Conservation (phyloP, 2,888 invertebrate species). For the Aproaerema taeniolella region DNA sequence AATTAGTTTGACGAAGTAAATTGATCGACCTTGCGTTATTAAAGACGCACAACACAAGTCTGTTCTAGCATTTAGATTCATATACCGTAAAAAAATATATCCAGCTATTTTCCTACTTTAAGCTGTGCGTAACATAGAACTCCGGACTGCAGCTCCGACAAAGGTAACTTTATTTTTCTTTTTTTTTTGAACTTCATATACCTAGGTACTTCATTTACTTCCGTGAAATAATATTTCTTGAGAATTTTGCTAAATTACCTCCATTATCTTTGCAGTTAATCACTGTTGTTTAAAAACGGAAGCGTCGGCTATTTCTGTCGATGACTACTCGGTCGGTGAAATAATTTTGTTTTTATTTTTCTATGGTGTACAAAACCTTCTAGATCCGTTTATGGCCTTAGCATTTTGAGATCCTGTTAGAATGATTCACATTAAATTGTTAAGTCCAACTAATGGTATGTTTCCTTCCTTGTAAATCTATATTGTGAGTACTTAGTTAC, state of each 20-base stretch:
- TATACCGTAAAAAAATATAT: slow-evolving; percentile 7
- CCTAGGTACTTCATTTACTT: no score
- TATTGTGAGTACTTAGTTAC: no score
- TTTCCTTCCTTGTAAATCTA: slow-evolving; percentile 3
- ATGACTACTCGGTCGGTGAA: no score
- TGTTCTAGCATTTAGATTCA: slow-evolving; percentile 1
- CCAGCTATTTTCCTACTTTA: slow-evolving; percentile 3
- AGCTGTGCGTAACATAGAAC: not conserved
- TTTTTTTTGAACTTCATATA: no score
- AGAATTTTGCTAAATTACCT: no score
- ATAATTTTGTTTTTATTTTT: slow-evolving; percentile 3
- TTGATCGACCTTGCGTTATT: slow-evolving; percentile 17
- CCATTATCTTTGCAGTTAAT: no score
- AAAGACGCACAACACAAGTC: slow-evolving; percentile 14
- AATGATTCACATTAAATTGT: not conserved
- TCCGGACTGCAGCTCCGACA: not conserved
- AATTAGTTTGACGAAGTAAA: slow-evolving; percentile 12
- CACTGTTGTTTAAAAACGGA: no score
- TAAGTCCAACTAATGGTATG: slow-evolving; percentile 1
- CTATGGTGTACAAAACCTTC: slow-evolving; percentile 5
- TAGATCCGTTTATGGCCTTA: slow-evolving; percentile 4
- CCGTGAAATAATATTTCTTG: no score
- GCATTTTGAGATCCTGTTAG: slow-evolving; percentile 8
- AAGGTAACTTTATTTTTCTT: not conserved
- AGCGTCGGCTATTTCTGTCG: slow-evolving; percentile 8